These are phyloP conservation scores for Lepidocolaptes lacrymiger DNA, from an alignment of 2,797 vertebrate genomes.

Conservation along the genomic window DNA sequence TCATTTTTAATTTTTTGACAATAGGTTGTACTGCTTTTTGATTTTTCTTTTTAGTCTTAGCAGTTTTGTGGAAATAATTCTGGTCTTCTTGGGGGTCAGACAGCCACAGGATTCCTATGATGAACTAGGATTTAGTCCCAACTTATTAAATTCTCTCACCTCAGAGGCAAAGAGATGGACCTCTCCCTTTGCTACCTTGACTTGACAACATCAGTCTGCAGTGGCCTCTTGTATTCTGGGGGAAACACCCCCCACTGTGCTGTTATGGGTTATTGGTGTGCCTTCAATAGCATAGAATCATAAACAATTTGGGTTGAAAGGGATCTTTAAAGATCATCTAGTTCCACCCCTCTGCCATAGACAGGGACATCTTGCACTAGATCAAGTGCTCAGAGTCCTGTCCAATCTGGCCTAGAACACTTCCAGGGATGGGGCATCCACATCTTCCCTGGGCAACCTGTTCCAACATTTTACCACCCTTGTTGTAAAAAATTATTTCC, in stretches of 20 bases:
- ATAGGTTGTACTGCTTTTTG: neutral
- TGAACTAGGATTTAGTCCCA: neutral
- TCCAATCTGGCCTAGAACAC: neutral
- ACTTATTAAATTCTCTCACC: neutral
- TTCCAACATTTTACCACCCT: neutral
- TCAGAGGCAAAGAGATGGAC: neutral
- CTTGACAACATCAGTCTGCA: neutral
- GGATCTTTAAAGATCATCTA: neutral
- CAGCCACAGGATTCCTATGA: neutral
- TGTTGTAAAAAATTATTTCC: neutral
- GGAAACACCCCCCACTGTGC: fast-evolving
- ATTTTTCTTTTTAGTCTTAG: neutral
- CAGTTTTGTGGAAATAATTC: neutral
- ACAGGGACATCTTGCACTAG: neutral
- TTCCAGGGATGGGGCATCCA: neutral
- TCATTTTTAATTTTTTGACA: neutral
- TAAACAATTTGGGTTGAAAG: neutral
- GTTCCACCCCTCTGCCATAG: neutral
- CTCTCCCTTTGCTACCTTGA: neutral
- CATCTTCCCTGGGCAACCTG: neutral
- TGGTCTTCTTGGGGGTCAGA: neutral
- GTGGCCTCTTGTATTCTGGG: neutral
- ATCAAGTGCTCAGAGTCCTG: neutral
- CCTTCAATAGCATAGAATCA: neutral
- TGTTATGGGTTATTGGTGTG: neutral